Evolutionary conservation across 2,888 invertebrate genomes (phyloP).

Genomic region (Ecliptopera silaceata): DNA sequence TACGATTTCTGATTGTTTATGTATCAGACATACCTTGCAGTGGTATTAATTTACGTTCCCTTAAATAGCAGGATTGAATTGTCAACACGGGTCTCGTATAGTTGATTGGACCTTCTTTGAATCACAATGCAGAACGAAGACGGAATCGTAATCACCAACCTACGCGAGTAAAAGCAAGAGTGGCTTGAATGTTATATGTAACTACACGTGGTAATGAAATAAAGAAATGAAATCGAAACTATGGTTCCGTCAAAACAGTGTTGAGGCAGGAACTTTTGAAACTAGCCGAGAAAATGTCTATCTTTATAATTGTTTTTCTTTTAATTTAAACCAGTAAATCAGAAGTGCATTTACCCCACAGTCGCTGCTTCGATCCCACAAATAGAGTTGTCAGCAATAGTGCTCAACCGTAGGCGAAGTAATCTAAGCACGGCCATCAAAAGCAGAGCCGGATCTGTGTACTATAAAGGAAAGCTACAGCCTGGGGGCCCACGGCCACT

Average conservation of each 20-base stretch:
- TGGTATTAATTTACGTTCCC: constrained; percentile 35
- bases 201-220: constrained; percentile 22
- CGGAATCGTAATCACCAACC: constrained; percentile 34
- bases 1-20: constrained; percentile 30
- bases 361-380: constrained; percentile 41
- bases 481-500: constrained; percentile 14
- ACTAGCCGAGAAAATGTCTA: not conserved
- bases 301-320: not conserved
- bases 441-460: constrained; percentile 26
- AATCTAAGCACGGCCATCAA: constrained; percentile 57
- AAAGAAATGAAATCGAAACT: constrained; percentile 20
- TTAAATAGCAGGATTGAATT: constrained; percentile 39
- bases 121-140: constrained; percentile 31
- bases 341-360: not conserved
- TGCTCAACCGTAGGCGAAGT: constrained; percentile 62
- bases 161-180: constrained; percentile 36
- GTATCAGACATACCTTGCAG: constrained; percentile 19
- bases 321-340: constrained; percentile 5
- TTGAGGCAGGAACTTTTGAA: not conserved
- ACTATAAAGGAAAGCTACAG: constrained; percentile 14
- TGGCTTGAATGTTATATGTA: constrained; percentile 19
- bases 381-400: constrained; percentile 63
- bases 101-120: constrained; percentile 36
- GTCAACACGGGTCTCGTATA: constrained; percentile 38
- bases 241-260: constrained; percentile 13